A percentile compares a stretch with the other conserved stretches of the same genome.
phyloP scores from a whole-genome alignment of 2,888 invertebrate species.

The Onchidella celtica region DNA sequence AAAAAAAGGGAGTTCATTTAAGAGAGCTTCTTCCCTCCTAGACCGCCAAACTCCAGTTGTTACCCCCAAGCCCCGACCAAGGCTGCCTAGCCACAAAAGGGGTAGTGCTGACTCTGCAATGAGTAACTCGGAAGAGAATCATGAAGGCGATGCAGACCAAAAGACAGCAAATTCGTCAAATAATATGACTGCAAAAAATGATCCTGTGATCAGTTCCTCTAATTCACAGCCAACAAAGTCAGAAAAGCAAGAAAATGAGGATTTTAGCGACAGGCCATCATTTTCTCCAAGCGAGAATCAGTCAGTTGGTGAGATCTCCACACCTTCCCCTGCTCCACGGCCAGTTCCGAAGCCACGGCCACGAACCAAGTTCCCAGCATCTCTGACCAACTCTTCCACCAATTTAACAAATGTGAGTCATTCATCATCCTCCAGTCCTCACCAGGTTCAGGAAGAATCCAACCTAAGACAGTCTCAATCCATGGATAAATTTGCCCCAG shows the following conservation, averaged over 20 bases:
- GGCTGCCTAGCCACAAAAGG: neutral
- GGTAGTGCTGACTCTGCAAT: neutral
- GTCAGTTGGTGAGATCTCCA: no score
- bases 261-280: neutral
- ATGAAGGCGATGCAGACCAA: neutral
- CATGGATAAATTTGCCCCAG: neutral
- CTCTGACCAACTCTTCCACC: neutral
- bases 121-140: neutral
- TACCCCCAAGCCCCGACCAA: slow-evolving; percentile 5
- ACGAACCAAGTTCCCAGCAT: neutral
- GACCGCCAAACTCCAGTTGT: neutral
- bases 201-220: neutral
- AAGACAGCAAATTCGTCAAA: neutral
- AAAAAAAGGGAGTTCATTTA: no score
- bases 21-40: slow-evolving; percentile 14
- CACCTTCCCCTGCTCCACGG: neutral
- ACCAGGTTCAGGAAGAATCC: neutral
- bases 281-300: neutral
- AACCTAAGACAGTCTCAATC: neutral
- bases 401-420: neutral
- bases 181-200: neutral
- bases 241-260: neutral
- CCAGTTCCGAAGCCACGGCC: slow-evolving; percentile 34
- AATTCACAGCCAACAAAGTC: neutral
- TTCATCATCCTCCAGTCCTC: neutral